These are phyloP conservation scores for Campoletis sonorensis DNA, from an alignment of 1,140 invertebrate species.

Conservation along the genomic window DNA sequence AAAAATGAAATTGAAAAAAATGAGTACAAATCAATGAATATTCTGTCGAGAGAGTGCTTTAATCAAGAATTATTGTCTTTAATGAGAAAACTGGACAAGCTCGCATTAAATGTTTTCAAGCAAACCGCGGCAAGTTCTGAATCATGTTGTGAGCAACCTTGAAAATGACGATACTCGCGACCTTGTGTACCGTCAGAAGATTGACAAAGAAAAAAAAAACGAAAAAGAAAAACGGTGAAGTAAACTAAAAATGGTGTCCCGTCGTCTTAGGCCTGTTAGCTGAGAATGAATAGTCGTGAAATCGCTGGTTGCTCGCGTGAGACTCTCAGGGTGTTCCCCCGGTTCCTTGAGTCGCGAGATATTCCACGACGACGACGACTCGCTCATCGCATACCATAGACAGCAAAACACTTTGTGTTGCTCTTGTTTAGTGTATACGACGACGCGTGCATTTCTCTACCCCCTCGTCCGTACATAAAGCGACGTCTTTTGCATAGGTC, in stretches of 20 bases:
- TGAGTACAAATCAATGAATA: too few relatives aligned
- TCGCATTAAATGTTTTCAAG: background rate
- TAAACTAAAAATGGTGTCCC: conserved; percentile 7
- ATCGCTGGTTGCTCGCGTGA: background rate
- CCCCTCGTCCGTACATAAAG: conserved; percentile 9
- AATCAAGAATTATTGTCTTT: too few relatives aligned
- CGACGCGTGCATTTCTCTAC: conserved; percentile 42
- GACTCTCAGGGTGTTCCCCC: conserved; percentile 8
- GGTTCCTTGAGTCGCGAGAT: conserved; percentile 8
- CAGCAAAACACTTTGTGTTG: conserved; percentile 16
- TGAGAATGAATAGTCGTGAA: conserved; percentile 38
- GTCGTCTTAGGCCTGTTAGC: conserved; percentile 16
- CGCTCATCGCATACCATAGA: conserved; percentile 31
- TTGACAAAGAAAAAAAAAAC: background rate
- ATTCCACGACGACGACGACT: conserved; percentile 33
- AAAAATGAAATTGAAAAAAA: too few relatives aligned
- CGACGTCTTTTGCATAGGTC: conserved; percentile 30
- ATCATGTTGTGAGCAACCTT: background rate
- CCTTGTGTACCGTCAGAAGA: background rate
- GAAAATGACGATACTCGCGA: background rate
- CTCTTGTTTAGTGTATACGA: background rate
- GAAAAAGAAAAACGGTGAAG: background rate
- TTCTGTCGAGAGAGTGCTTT: too few relatives aligned
- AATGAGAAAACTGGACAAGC: too few relatives aligned
- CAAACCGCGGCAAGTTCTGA: background rate